phyloP scores from a whole-genome alignment of 1,140 invertebrate genomes.

The Ips typographus region DNA sequence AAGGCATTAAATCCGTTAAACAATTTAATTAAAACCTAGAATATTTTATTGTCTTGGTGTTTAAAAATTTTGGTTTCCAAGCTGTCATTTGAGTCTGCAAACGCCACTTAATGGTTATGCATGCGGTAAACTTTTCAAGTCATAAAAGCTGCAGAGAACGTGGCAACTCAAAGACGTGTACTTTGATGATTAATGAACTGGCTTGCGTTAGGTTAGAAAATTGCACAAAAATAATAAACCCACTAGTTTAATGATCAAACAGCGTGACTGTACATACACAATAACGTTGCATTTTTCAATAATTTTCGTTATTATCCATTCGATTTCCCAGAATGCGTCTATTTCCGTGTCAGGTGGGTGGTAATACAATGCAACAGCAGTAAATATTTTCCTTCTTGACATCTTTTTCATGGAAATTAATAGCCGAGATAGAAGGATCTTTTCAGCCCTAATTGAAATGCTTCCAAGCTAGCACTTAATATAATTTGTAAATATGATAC shows the following conservation, averaged over 20 bases:
- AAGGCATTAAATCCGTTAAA: not conserved
- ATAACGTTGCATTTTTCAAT: not conserved
- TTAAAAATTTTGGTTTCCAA: not conserved
- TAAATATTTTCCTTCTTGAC: too few species aligned
- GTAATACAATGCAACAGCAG: not conserved
- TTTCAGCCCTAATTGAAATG: too few species aligned
- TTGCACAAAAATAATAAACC: not conserved
- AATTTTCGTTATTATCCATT: not conserved
- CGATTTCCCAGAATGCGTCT: not conserved
- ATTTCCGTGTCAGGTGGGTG: not conserved
- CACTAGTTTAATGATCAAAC: not conserved
- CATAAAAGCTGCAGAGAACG: not conserved
- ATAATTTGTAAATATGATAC: too few species aligned
- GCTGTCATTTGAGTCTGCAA: not conserved
- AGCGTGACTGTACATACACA: not conserved
- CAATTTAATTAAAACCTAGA: conserved; percentile 5
- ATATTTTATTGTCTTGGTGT: not conserved
- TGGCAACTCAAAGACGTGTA: not conserved
- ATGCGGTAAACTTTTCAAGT: not conserved
- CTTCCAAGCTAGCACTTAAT: too few species aligned
- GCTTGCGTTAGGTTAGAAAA: not conserved
- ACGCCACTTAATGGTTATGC: not conserved
- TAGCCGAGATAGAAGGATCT: too few species aligned
- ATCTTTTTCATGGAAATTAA: too few species aligned
- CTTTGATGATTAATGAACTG: not conserved